These are phyloP conservation scores for Mellivora capensis DNA, from an alignment of 2,113 vertebrate genomes.

Conservation along the genomic window DNA sequence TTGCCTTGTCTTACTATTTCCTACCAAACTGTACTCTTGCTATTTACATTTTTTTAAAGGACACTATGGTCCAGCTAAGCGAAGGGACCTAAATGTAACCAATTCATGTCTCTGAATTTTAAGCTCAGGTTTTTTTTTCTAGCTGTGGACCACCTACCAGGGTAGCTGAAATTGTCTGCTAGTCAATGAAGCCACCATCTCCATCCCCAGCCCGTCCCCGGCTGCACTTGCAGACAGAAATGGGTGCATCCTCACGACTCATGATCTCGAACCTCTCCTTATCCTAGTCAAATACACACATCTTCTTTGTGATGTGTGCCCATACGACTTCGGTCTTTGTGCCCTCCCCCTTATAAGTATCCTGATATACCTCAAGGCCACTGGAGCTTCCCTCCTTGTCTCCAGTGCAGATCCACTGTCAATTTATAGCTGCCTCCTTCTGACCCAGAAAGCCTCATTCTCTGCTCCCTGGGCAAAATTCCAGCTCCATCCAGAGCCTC, in stretches of 20 bases:
- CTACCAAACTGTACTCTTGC: neutral
- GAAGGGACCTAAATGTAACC: neutral
- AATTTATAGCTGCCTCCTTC: neutral
- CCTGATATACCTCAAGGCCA: neutral
- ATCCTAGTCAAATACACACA: accelerated
- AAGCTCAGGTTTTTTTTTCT: neutral
- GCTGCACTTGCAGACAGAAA: too few species aligned
- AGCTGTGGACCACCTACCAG: neutral
- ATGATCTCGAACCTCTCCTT: neutral
- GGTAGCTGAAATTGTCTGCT: neutral
- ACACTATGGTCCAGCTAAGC: neutral
- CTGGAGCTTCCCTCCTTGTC: neutral
- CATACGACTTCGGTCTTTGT: accelerated
- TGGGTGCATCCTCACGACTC: accelerated
- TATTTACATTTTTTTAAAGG: conserved; percentile 30
- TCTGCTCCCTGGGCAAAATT: neutral
- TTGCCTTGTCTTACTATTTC: neutral
- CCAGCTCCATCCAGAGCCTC: neutral
- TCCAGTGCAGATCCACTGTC: neutral
- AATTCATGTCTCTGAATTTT: neutral
- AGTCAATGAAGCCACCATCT: neutral
- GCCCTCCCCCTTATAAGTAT: too few species aligned
- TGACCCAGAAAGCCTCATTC: neutral
- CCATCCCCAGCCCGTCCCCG: neutral
- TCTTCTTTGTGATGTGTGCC: accelerated